Evolutionary conservation across 92 coral and sea anemone species (phyloP).

Genomic region (Siderastrea radians): DNA sequence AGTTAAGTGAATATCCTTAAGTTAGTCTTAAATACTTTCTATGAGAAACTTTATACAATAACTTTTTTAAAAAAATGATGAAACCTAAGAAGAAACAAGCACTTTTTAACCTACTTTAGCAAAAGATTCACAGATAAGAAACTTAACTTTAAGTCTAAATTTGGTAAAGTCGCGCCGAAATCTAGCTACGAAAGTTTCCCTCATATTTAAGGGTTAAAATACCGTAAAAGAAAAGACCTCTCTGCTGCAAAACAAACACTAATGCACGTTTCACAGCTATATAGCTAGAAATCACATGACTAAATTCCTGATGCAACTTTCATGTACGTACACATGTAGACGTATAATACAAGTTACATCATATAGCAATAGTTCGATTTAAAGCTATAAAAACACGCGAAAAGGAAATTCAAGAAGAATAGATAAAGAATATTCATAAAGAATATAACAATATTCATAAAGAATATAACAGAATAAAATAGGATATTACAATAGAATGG

Average conservation of each 20-base stretch:
- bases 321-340: not conserved
- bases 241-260: not conserved
- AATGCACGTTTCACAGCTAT: too few species aligned
- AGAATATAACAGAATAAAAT: too few species aligned
- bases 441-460: too few species aligned
- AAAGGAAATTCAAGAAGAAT: too few species aligned
- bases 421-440: too few species aligned
- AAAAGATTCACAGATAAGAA: not conserved
- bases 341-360: not conserved
- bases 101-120: not conserved
- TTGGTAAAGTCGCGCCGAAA: not conserved
- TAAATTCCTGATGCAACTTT: not conserved
- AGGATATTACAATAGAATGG: too few species aligned
- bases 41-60: too few species aligned
- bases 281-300: not conserved
- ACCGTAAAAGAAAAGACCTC: not conserved
- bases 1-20: too few species aligned
- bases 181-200: not conserved
- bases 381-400: not conserved
- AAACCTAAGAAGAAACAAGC: too few species aligned
- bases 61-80: too few species aligned
- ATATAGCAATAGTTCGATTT: not conserved
- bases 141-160: not conserved
- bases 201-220: not conserved
- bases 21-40: not conserved